Evolutionary conservation across 2,113 vertebrate species (phyloP).

Genomic region (Alligator mississippiensis): DNA sequence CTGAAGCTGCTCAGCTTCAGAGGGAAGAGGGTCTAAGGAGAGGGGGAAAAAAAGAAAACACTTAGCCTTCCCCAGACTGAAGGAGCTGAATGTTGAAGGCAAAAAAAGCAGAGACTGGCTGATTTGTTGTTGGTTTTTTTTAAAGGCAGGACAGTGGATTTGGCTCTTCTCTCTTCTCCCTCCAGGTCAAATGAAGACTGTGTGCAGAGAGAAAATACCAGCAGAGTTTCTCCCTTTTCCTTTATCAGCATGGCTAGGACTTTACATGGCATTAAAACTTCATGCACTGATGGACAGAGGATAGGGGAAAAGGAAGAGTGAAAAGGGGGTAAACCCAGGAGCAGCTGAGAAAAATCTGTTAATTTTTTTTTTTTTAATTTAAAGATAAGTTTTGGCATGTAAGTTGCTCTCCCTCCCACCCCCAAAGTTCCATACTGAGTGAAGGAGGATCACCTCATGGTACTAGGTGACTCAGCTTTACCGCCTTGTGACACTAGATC

Average conservation of each 20-base stretch:
- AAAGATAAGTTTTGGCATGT: slow-evolving; percentile 83
- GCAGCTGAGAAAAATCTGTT: slow-evolving; percentile 83
- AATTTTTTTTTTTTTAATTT: slow-evolving; percentile 70
- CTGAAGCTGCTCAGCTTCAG: slow-evolving; percentile 56
- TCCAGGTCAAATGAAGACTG: slow-evolving; percentile 70
- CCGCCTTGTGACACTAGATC: slow-evolving; percentile 73
- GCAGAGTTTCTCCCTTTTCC: slow-evolving; percentile 79
- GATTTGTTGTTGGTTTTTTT: slow-evolving; percentile 43
- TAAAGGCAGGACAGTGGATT: slow-evolving; percentile 62
- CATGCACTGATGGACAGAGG: slow-evolving; percentile 86
- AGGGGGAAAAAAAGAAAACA: slow-evolving; percentile 62
- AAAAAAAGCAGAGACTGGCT: slow-evolving; percentile 67
- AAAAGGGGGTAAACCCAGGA: slow-evolving; percentile 78
- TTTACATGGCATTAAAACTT: slow-evolving; percentile 79
- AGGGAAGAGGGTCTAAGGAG: slow-evolving; percentile 63
- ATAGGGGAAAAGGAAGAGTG: slow-evolving; percentile 63
- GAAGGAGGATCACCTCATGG: slow-evolving; percentile 74
- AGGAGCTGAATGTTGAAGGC: slow-evolving; percentile 73
- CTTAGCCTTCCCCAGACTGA: slow-evolving; percentile 70
- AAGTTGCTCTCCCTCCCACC: slow-evolving; percentile 74
- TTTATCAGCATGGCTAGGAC: slow-evolving; percentile 79
- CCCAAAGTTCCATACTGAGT: slow-evolving; percentile 81
- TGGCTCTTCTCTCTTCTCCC: slow-evolving; percentile 67
- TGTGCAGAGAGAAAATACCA: slow-evolving; percentile 83
- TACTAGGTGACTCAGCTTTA: slow-evolving; percentile 72